A percentile compares a stretch with the other conserved stretches of the same genome.
Evolutionary conservation across 1,140 invertebrate species (phyloP).

Genomic region (Heliconius nattereri): DNA sequence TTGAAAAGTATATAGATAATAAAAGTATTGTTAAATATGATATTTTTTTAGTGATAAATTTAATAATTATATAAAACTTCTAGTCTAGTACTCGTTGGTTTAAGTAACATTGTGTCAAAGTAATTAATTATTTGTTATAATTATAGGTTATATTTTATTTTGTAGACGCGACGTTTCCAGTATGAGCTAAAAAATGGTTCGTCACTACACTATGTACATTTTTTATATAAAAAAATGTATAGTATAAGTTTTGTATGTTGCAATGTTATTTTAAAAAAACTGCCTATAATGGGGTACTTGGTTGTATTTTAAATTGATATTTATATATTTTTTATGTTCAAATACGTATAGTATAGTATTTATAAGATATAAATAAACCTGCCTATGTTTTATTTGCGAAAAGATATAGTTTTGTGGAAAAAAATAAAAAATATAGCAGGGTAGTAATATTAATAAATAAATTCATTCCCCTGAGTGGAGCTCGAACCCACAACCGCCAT

Average conservation of each 20-base stretch:
- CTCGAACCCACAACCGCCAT: too few species aligned
- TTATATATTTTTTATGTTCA: not conserved
- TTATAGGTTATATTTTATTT: not conserved
- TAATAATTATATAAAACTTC: constrained; percentile 13
- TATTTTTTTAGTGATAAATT: constrained; percentile 7
- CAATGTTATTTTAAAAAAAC: not conserved
- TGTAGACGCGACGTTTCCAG: not conserved
- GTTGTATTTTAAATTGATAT: not conserved
- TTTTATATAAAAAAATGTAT: not conserved
- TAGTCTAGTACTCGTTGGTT: constrained; percentile 20
- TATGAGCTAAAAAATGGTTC: not conserved
- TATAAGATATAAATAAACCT: too few species aligned
- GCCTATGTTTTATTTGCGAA: too few species aligned
- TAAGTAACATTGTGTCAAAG: constrained; percentile 18
- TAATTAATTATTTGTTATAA: not conserved
- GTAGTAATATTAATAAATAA: too few species aligned
- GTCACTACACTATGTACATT: not conserved
- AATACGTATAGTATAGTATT: too few species aligned
- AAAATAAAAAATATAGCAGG: too few species aligned
- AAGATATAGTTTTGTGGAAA: too few species aligned
- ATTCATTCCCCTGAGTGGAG: too few species aligned
- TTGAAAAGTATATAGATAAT: not conserved
- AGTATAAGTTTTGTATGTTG: constrained; percentile 14
- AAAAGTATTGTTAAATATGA: constrained; percentile 1
- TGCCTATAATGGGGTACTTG: not conserved